phyloP scores from a whole-genome alignment of 1,140 invertebrate genomes.

The Nephila pilipes region DNA sequence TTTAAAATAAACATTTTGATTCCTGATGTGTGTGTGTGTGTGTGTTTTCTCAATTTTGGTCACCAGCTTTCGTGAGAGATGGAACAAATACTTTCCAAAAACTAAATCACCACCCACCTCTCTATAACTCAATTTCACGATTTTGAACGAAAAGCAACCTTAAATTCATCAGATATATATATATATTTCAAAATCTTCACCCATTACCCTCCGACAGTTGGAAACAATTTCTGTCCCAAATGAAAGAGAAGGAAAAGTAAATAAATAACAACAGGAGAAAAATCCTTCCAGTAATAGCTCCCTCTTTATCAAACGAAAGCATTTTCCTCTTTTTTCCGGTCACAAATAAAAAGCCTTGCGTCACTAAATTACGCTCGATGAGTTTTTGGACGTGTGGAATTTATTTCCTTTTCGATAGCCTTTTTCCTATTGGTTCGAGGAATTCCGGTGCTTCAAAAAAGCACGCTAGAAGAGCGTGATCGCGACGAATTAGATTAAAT shows the following conservation, averaged over 20 bases:
- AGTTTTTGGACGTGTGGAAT: constrained; percentile 11
- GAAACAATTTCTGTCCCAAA: constrained; percentile 14
- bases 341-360: constrained; percentile 1
- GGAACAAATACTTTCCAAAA: no score
- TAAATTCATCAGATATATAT: neutral
- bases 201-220: neutral
- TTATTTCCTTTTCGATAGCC: constrained; percentile 28
- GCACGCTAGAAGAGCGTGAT: neutral
- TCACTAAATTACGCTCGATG: constrained; percentile 17
- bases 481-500: neutral
- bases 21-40: no score
- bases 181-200: neutral
- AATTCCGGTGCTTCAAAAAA: neutral
- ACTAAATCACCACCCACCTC: neutral
- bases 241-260: neutral
- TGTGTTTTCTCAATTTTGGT: no score
- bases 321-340: constrained; percentile 2
- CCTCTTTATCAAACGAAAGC: constrained; percentile 11
- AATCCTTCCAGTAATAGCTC: neutral
- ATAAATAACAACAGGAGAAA: neutral
- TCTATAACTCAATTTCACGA: neutral
- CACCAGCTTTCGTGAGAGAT: no score
- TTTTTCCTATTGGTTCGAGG: neutral
- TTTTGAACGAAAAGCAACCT: neutral
- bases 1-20: no score